Conservation (phyloP, 2,888 invertebrate genomes). For the Pristionchus japonicus region DNA sequence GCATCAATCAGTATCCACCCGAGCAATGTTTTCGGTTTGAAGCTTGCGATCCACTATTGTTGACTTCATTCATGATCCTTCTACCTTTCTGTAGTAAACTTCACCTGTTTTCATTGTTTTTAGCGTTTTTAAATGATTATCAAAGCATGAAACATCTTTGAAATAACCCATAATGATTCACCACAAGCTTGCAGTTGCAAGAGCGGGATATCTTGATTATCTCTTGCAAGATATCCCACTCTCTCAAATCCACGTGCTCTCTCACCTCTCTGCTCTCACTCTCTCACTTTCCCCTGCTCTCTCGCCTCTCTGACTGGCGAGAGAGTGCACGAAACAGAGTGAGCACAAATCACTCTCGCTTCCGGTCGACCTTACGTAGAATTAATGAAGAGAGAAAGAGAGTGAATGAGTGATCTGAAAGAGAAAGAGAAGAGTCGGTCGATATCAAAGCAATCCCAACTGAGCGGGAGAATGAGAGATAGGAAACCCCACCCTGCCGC, state of each 20-base stretch:
- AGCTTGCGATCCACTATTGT: too few relatives aligned
- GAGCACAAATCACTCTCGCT: neutral
- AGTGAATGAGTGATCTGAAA: neutral
- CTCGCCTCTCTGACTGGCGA: neutral
- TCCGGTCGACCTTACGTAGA: slow-evolving; percentile 22
- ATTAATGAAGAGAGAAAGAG: slow-evolving; percentile 18
- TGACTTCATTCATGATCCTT: too few relatives aligned
- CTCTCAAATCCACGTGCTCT: neutral
- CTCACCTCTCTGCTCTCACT: neutral
- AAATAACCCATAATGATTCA: too few relatives aligned
- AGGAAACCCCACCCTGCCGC: neutral
- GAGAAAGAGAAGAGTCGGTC: slow-evolving; percentile 18
- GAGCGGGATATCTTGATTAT: too few relatives aligned
- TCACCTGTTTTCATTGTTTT: too few relatives aligned
- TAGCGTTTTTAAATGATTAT: too few relatives aligned
- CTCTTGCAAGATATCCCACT: neutral
- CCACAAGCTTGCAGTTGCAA: too few relatives aligned
- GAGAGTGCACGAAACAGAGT: neutral
- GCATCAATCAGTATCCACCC: too few relatives aligned
- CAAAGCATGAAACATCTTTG: too few relatives aligned
- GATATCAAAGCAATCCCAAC: slow-evolving; percentile 37
- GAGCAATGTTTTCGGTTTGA: too few relatives aligned
- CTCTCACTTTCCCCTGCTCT: neutral
- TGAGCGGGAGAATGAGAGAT: neutral
- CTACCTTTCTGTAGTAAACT: too few relatives aligned